Percentiles rank a stretch among this genome's conserved stretches.
These are phyloP conservation scores for Rhagophthalmus giganteus DNA, from an alignment of 2,888 invertebrate species.

Conservation along the genomic window DNA sequence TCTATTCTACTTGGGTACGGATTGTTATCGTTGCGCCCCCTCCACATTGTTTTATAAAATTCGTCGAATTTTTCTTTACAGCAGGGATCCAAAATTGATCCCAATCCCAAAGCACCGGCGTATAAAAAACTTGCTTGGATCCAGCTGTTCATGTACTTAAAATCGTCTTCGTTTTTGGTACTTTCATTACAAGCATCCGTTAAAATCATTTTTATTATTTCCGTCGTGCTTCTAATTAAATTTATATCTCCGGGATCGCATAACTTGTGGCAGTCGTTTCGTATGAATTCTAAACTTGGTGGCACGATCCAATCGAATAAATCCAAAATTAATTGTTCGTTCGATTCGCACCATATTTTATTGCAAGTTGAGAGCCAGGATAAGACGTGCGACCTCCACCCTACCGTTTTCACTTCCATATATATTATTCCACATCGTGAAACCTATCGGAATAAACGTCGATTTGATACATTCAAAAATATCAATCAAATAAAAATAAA, in stretches of 20 bases:
- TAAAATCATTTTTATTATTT: constrained; percentile 77
- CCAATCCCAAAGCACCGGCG: constrained; percentile 82
- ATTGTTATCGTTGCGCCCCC: constrained; percentile 53
- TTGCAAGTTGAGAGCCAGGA: constrained; percentile 76
- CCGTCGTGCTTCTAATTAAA: constrained; percentile 70
- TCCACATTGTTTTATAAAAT: constrained; percentile 63
- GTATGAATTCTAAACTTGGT: constrained; percentile 72
- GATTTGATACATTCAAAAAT: too few species aligned
- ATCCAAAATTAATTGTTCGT: constrained; percentile 62
- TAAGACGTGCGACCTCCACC: constrained; percentile 77
- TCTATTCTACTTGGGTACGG: constrained; percentile 65
- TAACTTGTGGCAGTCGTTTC: constrained; percentile 67
- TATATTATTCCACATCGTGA: constrained; percentile 90
- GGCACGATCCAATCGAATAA: constrained; percentile 79
- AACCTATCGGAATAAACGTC: too few species aligned
- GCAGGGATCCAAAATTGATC: constrained; percentile 73
- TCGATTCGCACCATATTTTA: constrained; percentile 66
- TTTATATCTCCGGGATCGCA: constrained; percentile 73
- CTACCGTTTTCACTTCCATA: constrained; percentile 81
- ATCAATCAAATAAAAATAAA: constrained; percentile 3
- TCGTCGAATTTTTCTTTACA: constrained; percentile 72
- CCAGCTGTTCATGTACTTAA: constrained; percentile 71
- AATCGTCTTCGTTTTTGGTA: constrained; percentile 61
- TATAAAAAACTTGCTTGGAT: constrained; percentile 76
- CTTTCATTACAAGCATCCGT: constrained; percentile 68